These are phyloP conservation scores for Drosophila arizonae DNA, from an alignment of 1,140 invertebrate species.

Conservation along the genomic window DNA sequence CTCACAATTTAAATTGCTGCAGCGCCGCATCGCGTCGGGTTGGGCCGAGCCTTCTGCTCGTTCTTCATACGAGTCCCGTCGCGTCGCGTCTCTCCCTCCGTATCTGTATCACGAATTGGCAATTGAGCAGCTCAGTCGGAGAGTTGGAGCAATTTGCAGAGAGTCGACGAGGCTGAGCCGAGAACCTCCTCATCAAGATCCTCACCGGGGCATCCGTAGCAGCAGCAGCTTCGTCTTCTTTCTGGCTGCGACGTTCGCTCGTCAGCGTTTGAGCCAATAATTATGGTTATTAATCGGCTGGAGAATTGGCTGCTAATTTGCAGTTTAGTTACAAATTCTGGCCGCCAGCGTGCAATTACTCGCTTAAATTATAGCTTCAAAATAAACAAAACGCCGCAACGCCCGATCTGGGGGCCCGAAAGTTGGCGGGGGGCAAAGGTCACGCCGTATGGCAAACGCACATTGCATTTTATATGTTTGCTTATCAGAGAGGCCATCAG, in stretches of 20 bases:
- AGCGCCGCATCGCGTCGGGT: neutral
- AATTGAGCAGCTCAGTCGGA: slow-evolving; percentile 53
- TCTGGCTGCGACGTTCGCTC: slow-evolving; percentile 60
- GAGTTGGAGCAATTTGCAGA: slow-evolving; percentile 36
- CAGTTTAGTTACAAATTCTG: slow-evolving; percentile 84
- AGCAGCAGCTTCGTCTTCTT: slow-evolving; percentile 18
- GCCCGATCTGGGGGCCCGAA: slow-evolving; percentile 36
- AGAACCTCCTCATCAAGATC: slow-evolving; percentile 50
- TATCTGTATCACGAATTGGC: slow-evolving; percentile 75
- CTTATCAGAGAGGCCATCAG: slow-evolving; percentile 62
- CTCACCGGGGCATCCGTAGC: slow-evolving; percentile 32
- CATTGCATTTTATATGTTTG: slow-evolving; percentile 62
- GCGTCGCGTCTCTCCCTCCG: slow-evolving; percentile 38
- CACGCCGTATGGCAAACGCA: slow-evolving; percentile 45
- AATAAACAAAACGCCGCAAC: slow-evolving; percentile 83
- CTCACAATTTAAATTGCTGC: slow-evolving; percentile 76
- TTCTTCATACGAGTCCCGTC: slow-evolving; percentile 40
- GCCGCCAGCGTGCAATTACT: slow-evolving; percentile 83
- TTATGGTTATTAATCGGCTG: slow-evolving; percentile 84
- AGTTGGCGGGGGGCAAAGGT: slow-evolving; percentile 25
- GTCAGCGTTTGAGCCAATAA: slow-evolving; percentile 83
- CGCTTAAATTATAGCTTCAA: slow-evolving; percentile 83
- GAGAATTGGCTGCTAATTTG: slow-evolving; percentile 84
- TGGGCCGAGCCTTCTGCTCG: neutral
- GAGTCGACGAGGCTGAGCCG: neutral